phyloP scores from a whole-genome alignment of 2,797 vertebrate species.

The Galago senegalensis region DNA sequence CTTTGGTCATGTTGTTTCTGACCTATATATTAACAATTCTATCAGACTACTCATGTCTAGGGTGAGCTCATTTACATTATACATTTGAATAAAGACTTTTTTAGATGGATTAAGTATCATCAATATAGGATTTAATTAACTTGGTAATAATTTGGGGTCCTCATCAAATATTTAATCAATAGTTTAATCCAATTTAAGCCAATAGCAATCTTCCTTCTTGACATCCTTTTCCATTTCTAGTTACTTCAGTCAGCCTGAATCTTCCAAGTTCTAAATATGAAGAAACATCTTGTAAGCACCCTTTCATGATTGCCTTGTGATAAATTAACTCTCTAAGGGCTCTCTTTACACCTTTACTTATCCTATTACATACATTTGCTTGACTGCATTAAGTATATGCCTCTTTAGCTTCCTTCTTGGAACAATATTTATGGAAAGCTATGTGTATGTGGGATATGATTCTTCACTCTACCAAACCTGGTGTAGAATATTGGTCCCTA shows the following conservation, averaged over 20 bases:
- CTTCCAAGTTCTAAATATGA: neutral
- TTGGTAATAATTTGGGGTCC: neutral
- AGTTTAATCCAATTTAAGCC: neutral
- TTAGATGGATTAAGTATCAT: neutral
- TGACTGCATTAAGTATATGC: neutral
- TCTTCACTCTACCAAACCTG: neutral
- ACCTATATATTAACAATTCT: neutral
- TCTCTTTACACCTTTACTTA: neutral
- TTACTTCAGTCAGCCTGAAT: neutral
- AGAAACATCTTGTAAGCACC: neutral
- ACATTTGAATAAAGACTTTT: neutral
- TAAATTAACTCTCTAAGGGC: neutral
- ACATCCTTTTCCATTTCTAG: neutral
- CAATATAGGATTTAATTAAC: neutral
- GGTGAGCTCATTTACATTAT: neutral
- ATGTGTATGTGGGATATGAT: neutral
- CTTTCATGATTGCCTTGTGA: neutral
- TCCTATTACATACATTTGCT: neutral
- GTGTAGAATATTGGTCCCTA: neutral
- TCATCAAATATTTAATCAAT: neutral
- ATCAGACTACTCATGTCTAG: neutral
- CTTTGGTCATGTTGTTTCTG: neutral
- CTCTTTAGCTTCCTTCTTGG: neutral
- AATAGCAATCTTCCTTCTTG: neutral
- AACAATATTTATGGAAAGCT: neutral